Conservation (phyloP, 2,888 invertebrate species). For the Agapostemon virescens region DNA sequence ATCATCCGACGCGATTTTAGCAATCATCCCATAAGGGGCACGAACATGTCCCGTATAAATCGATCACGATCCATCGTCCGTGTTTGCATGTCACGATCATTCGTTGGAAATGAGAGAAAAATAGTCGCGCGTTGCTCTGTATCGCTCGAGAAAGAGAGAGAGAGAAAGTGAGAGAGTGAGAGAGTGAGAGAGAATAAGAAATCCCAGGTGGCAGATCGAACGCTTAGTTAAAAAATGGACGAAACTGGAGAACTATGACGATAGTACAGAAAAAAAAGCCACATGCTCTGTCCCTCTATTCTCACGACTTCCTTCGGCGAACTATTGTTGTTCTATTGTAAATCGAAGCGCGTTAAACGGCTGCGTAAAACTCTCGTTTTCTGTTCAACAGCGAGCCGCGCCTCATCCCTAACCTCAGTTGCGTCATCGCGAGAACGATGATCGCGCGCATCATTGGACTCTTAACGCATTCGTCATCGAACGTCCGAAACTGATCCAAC, state of each 20-base stretch:
- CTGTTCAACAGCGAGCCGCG: not conserved
- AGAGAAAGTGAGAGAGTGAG: not conserved
- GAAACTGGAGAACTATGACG: not conserved
- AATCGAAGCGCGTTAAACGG: conserved; percentile 3
- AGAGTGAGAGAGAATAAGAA: not conserved
- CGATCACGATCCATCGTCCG: conserved; percentile 21
- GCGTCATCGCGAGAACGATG: conserved; percentile 9
- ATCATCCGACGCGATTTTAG: conserved; percentile 26
- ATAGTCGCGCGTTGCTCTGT: conserved; percentile 18
- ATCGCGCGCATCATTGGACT: not conserved
- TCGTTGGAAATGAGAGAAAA: conserved; percentile 1
- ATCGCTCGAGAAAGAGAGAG: not conserved
- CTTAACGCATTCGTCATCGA: not conserved
- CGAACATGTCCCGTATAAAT: conserved; percentile 3
- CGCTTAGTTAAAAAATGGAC: not conserved
- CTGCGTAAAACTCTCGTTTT: conserved; percentile 7
- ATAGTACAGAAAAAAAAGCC: not conserved
- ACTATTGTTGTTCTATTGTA: not conserved
- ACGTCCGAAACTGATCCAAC: not conserved
- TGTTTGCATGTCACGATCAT: conserved; percentile 1
- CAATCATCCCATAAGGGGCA: not conserved
- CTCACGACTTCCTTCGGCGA: conserved; percentile 4
- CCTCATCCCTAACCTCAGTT: not conserved
- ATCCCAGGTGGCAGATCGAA: not conserved
- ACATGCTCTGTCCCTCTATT: not conserved